Base-by-base conservation (phyloP, 2,113 vertebrate genomes). In the Gobio gobio region DNA sequence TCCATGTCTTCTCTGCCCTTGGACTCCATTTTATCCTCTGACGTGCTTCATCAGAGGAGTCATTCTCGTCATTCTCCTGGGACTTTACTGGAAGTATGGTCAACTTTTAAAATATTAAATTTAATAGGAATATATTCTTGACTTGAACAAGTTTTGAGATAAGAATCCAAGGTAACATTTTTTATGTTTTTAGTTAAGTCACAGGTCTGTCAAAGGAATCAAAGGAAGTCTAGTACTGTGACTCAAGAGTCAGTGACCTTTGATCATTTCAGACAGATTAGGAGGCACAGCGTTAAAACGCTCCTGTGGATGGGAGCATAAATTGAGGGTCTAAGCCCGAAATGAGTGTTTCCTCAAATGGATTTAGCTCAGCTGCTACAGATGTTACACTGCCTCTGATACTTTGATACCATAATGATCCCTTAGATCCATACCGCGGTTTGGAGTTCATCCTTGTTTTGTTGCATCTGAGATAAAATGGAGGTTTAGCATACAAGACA, bases 1-100 rank as follows among this genome's bases (percentile, higher is more conserved):
- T 56, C 22, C 56, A 43, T 83, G 86, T 18, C 75, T 22, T 78
- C 29, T 66, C 49, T 58, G 24, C 36, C 1, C 26, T 26, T 7
- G 3, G 20, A 18, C 40, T 54, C 3, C 51, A 56, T 58, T 74
- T 49, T 76, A 83, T 16, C 49, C 29, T 72, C 56, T 81, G 82
- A 83, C 22, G 2, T 4, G 16, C 36, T 89, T 90, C 90, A 90
- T 91, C 94, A 96, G 96, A 91, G 94, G 93, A 96, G 93, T 93
- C 94, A 93, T 87, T 94, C 94, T 24, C 94, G 93, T 86, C 86
- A 87, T 84, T 93, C 95, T 87, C 94, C 95, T 87, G 95, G 95
- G 91, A 95, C 92, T 89, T 94, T 93, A 90, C 94, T 96, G 66
- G 92, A 94, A 89, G 96, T 97, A 97, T 90, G 96, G 96, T 6